These are phyloP conservation scores for Erebia epiphron DNA, from an alignment of 2,888 invertebrate species.

Conservation along the genomic window DNA sequence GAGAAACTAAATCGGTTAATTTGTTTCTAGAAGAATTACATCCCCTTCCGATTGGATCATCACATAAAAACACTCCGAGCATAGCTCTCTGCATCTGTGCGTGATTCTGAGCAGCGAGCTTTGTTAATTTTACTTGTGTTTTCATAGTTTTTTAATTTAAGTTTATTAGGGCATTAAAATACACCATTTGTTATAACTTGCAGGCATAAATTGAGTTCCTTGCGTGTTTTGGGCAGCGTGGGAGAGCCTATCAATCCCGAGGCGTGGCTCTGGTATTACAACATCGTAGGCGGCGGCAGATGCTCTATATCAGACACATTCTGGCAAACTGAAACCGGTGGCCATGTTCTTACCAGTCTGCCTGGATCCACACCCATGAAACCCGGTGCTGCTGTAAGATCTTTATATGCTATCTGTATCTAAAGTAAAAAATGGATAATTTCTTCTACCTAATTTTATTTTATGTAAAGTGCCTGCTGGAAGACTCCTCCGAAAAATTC, in stretches of 20 bases:
- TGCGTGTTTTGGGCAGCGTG: conserved; percentile 96
- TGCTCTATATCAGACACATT: conserved; percentile 99
- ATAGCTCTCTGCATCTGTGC: too few relatives aligned
- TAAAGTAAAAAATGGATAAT: too few relatives aligned
- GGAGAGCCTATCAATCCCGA: conserved; percentile 99
- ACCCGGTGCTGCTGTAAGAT: conserved; percentile 97
- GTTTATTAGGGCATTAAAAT: background rate
- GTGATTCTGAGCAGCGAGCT: too few relatives aligned
- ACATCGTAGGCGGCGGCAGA: conserved; percentile 89
- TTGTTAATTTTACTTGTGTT: too few relatives aligned
- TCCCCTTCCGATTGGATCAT: too few relatives aligned
- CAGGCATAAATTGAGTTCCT: conserved; percentile 85
- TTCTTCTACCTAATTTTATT: background rate
- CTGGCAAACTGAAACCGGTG: conserved; percentile 99
- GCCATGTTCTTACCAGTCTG: conserved; percentile 97
- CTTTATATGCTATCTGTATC: background rate
- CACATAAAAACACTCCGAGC: too few relatives aligned
- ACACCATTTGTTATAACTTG: background rate
- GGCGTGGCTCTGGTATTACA: conserved; percentile 98
- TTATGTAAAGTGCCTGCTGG: background rate
- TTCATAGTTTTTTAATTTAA: too few relatives aligned
- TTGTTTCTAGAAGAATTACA: too few relatives aligned
- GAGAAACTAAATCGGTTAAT: too few relatives aligned
- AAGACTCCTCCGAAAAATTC: too few relatives aligned
- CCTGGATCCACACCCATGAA: conserved; percentile 99